Evolutionary conservation across 2,797 vertebrate species (phyloP).

Genomic region (Pipistrellus pipistrellus): DNA sequence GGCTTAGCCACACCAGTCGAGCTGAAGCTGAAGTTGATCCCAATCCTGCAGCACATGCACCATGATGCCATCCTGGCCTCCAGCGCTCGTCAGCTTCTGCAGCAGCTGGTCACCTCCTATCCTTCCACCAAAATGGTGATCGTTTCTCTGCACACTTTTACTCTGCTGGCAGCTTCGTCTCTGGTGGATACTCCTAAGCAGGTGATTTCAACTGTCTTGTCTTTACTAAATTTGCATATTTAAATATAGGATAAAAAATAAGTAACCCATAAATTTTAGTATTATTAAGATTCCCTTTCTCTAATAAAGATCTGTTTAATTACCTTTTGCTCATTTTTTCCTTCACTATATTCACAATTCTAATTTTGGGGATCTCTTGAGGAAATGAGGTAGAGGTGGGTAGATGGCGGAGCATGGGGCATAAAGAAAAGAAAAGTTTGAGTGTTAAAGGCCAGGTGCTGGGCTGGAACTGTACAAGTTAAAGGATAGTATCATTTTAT

Average conservation of each 20-base stretch:
- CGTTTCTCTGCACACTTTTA: conserved; percentile 97
- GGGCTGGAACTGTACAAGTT: neutral
- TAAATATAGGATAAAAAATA: neutral
- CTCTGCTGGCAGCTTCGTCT: conserved; percentile 96
- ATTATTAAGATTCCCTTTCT: neutral
- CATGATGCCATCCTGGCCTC: conserved; percentile 96
- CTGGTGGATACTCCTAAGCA: conserved; percentile 98
- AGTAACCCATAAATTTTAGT: neutral
- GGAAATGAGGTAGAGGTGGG: neutral
- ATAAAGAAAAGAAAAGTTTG: neutral
- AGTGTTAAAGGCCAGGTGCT: neutral
- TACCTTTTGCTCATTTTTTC: conserved; percentile 36
- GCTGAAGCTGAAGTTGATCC: conserved; percentile 97
- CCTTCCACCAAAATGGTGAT: conserved; percentile 98
- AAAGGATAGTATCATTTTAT: neutral
- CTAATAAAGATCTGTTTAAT: neutral
- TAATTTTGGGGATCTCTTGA: neutral
- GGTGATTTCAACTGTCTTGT: conserved; percentile 87
- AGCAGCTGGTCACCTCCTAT: conserved; percentile 96
- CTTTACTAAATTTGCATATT: neutral
- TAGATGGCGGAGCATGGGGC: neutral
- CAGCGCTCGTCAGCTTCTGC: conserved; percentile 95
- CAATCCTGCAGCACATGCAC: conserved; percentile 99
- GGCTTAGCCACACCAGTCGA: conserved; percentile 97
- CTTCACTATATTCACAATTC: neutral